Evolutionary conservation across 2,888 invertebrate species (phyloP), one percentile per base, ranked within the genome.

Genomic region (Coleophora deauratella): DNA sequence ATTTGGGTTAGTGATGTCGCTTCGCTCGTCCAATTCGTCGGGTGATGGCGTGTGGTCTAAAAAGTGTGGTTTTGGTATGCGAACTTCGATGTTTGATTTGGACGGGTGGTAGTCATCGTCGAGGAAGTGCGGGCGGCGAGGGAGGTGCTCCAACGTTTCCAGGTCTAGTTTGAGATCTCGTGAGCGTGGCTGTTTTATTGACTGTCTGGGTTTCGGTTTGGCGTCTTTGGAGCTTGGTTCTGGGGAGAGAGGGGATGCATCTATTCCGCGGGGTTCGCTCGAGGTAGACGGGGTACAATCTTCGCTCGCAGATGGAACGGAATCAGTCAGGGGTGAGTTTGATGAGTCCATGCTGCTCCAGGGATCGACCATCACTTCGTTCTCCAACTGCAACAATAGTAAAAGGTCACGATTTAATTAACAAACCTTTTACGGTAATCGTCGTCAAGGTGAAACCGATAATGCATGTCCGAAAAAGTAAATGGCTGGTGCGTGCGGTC

Each of bases 61-160:
- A 50, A 86, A 86, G 55, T 86, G 86, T n/a, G 86, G 86, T 58
- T 86, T 86, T 12, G 81, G 86, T 43, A 86, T 86, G 50, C 82
- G 72, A 49, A 86, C 86, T 62, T 86, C 86, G 47, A 82, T 73
- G 56, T 76, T 82, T 9, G 77, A 76, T 60, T 86, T 87, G 41
- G 88, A 86, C 42, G 88, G 80, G 39, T 86, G 87, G 43, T 88
- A 88, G 65, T 89, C 90, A 54, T 89, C 89, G 56, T 90, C 89
- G 37, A 90, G 76, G 56, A 90, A 90, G 67, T 89, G 90, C 15
- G 88, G 87, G 53, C 88, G 87, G 52, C 85, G 86, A 37, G 82
- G 68, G 36, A 66, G 60, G 39, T 72, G 58, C 37, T 79, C 77
- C 49, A 80, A 59, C 42, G 73, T 72, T 46, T 81, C 82, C 50